A percentile compares a stretch with the other conserved stretches of the same genome.
Evolutionary conservation across 1,140 invertebrate genomes (phyloP).

Genomic region (Tribolium castaneum): DNA sequence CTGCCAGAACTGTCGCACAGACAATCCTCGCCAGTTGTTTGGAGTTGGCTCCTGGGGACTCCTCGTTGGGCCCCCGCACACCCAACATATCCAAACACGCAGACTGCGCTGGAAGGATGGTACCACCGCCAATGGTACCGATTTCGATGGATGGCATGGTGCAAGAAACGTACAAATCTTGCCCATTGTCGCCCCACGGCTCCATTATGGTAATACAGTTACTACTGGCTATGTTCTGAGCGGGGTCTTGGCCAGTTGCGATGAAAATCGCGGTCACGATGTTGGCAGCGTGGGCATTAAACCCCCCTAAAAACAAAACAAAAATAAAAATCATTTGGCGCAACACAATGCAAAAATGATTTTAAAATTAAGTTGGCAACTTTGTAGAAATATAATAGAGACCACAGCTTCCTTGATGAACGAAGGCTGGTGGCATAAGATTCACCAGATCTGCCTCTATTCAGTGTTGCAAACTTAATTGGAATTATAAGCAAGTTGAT

Average conservation of each 20-base stretch:
- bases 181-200: constrained; percentile 77
- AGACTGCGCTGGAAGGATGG: constrained; percentile 89
- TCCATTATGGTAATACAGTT: constrained; percentile 98
- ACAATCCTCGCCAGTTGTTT: constrained; percentile 88
- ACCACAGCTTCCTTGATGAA: background rate
- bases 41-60: constrained; percentile 85
- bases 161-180: constrained; percentile 92
- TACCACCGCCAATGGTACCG: constrained; percentile 98
- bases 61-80: constrained; percentile 78
- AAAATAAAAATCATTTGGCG: no score
- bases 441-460: no score
- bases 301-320: constrained; percentile 72
- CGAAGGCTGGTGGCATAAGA: no score
- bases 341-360: no score
- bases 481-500: background rate
- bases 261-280: constrained; percentile 98
- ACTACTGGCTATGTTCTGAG: constrained; percentile 95
- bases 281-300: constrained; percentile 98
- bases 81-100: constrained; percentile 94
- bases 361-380: no score
- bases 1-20: constrained; percentile 95
- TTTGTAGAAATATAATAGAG: background rate
- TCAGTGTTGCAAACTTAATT: no score
- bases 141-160: constrained; percentile 98
- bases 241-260: constrained; percentile 98